phyloP scores from a whole-genome alignment of 2,113 vertebrate genomes.

The Corythoichthys intestinalis region DNA sequence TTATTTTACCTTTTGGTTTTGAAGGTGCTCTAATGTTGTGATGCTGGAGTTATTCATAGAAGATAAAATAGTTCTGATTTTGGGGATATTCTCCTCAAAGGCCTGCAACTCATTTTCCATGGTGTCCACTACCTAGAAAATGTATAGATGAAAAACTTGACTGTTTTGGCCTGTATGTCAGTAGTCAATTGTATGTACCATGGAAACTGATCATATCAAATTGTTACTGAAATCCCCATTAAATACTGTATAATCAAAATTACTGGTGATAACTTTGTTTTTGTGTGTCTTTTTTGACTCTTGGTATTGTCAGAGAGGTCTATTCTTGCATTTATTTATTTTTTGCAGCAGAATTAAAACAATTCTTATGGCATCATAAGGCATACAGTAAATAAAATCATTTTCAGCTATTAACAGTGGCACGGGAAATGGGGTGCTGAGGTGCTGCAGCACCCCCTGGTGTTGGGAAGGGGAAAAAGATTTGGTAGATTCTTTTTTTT shows the following conservation, averaged over 20 bases:
- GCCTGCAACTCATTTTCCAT: conserved; percentile 83
- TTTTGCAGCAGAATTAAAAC: too few species aligned
- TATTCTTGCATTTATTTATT: too few species aligned
- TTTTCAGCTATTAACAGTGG: too few species aligned
- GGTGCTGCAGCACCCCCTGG: too few species aligned
- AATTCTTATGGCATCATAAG: too few species aligned
- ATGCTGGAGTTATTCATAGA: conserved; percentile 77
- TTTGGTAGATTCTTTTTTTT: too few species aligned
- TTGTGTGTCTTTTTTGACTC: too few species aligned
- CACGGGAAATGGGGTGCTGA: too few species aligned
- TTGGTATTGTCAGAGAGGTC: too few species aligned
- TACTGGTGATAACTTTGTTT: too few species aligned
- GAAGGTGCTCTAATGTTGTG: conserved; percentile 78
- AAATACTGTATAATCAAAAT: background rate
- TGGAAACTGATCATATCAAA: background rate
- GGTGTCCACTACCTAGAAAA: conserved; percentile 77
- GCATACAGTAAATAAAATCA: too few species aligned
- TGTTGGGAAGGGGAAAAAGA: too few species aligned
- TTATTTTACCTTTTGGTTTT: conserved; percentile 77
- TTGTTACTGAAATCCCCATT: background rate
- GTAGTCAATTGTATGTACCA: background rate
- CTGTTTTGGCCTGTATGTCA: background rate
- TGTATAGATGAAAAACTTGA: background rate
- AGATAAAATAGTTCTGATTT: conserved; percentile 82
- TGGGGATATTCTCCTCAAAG: conserved; percentile 80